Conservation (phyloP, 2,113 vertebrate genomes). For the Chamaea fasciata region DNA sequence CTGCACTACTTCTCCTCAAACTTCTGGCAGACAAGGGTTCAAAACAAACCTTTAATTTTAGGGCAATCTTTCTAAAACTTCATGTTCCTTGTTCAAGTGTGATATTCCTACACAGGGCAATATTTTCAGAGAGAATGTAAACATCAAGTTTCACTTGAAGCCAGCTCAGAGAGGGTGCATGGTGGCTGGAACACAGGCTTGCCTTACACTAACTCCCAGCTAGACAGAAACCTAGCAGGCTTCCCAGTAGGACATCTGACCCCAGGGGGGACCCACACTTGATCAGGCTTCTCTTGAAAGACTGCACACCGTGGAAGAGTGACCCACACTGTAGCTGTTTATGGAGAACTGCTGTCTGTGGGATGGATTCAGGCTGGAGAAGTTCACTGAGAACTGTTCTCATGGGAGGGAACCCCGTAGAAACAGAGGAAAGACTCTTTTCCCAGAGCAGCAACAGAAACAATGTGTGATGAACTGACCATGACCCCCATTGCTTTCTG, state of each 20-base stretch:
- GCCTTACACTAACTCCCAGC: background rate
- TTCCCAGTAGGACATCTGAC: fast-evolving
- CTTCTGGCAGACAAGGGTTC: background rate
- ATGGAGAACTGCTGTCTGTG: background rate
- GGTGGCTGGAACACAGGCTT: background rate
- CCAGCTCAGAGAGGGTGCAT: background rate
- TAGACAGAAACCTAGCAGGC: background rate
- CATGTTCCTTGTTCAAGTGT: background rate
- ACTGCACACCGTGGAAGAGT: fast-evolving
- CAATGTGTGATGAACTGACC: background rate
- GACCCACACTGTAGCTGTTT: background rate
- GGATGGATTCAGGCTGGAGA: background rate
- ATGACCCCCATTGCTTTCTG: background rate
- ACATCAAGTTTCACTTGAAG: background rate
- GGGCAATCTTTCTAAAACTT: background rate
- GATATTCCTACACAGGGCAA: background rate
- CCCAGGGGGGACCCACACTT: background rate
- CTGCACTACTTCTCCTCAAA: background rate
- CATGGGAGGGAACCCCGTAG: background rate
- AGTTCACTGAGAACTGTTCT: background rate
- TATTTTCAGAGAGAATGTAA: background rate
- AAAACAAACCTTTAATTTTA: background rate
- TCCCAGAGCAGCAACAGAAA: background rate
- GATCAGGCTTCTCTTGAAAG: background rate
- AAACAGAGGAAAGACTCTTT: background rate